Evolutionary conservation across 2,797 vertebrate species (phyloP).

Genomic region (Gephyroberyx darwinii): DNA sequence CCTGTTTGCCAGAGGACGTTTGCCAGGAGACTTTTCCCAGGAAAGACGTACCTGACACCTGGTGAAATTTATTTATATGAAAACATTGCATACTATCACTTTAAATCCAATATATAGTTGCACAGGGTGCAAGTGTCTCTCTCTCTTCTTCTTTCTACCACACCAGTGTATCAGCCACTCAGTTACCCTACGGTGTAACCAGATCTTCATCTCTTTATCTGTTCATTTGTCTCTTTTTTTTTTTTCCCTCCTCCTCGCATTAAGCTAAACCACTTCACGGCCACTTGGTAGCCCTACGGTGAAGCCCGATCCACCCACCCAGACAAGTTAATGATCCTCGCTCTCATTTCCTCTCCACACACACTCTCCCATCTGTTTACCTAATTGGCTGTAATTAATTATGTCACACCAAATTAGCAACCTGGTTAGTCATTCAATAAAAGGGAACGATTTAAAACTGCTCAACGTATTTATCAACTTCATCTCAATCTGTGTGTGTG

Average conservation of each 20-base stretch:
- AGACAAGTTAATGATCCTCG: constrained; percentile 68
- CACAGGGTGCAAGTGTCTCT: background rate
- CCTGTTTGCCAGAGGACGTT: too few species aligned
- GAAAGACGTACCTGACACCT: too few species aligned
- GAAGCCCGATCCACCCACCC: constrained; percentile 60
- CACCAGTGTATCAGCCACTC: background rate
- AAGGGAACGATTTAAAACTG: constrained; percentile 61
- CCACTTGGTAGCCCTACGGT: constrained; percentile 33
- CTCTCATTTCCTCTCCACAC: constrained; percentile 64
- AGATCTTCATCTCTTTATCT: constrained; percentile 41
- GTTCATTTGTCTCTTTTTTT: constrained; percentile 39
- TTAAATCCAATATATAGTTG: too few species aligned
- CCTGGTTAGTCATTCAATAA: constrained; percentile 74
- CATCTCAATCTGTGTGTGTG: constrained; percentile 46
- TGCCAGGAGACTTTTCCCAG: too few species aligned
- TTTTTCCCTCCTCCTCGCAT: constrained; percentile 11
- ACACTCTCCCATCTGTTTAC: constrained; percentile 73
- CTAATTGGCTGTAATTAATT: constrained; percentile 80
- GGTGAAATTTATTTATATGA: too few species aligned
- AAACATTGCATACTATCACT: too few species aligned
- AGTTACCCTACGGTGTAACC: constrained; percentile 45
- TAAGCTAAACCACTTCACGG: constrained; percentile 33
- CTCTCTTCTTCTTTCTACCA: background rate
- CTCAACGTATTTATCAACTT: constrained; percentile 65
- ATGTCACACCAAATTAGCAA: constrained; percentile 77